These are phyloP conservation scores for Copidosoma aretas DNA, from an alignment of 2,888 invertebrate genomes.

Conservation along the genomic window DNA sequence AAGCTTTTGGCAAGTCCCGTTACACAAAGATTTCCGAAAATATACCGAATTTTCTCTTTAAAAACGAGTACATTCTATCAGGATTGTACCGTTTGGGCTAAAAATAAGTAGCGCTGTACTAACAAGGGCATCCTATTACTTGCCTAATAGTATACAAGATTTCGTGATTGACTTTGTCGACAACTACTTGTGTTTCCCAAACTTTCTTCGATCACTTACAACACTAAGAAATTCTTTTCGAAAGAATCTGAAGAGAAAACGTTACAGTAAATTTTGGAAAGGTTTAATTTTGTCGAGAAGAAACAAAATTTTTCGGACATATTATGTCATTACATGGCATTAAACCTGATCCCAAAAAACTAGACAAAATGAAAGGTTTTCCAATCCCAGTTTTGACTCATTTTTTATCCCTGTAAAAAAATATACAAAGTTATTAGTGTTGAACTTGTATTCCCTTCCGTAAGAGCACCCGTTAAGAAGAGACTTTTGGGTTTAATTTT, in stretches of 20 bases:
- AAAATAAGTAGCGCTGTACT: background rate
- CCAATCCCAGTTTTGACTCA: no score
- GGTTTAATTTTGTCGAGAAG: conserved; percentile 41
- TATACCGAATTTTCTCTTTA: conserved; percentile 1
- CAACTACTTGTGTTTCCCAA: background rate
- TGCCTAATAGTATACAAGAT: background rate
- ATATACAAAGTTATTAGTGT: no score
- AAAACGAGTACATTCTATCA: background rate
- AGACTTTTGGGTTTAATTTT: no score
- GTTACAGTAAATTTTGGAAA: conserved; percentile 31
- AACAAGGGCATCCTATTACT: background rate
- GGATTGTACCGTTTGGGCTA: background rate
- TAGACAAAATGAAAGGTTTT: conserved; percentile 28
- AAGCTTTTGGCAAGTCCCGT: conserved; percentile 1
- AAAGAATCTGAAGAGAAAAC: background rate
- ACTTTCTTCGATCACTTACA: background rate
- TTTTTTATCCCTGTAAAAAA: no score
- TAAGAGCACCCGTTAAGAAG: no score
- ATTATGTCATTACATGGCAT: conserved; percentile 41
- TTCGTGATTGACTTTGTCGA: background rate
- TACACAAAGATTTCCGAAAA: background rate
- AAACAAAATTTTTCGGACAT: conserved; percentile 46
- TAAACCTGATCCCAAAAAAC: conserved; percentile 41
- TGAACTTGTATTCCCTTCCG: no score
- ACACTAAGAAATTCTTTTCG: background rate